phyloP scores from a whole-genome alignment of 2,888 invertebrate species.

The Drosophila robusta region DNA sequence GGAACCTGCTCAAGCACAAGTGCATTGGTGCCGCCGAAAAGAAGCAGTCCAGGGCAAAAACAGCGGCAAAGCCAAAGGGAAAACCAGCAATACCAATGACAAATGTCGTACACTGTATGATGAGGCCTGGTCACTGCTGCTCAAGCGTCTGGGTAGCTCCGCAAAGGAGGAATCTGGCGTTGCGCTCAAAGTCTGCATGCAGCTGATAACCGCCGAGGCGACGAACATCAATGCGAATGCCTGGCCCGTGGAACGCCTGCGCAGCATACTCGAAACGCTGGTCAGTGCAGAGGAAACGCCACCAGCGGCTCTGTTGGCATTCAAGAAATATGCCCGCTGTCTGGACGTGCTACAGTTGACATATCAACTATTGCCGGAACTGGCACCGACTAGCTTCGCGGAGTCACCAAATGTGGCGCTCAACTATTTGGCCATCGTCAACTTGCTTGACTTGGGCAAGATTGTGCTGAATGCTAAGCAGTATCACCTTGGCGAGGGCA shows the following conservation, averaged over 20 bases:
- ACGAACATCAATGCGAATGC: constrained; percentile 86
- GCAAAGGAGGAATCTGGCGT: constrained; percentile 85
- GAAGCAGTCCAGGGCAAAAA: not conserved
- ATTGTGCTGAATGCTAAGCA: constrained; percentile 65
- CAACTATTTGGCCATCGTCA: constrained; percentile 88
- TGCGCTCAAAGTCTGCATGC: constrained; percentile 90
- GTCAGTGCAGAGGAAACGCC: constrained; percentile 88
- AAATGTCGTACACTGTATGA: constrained; percentile 87
- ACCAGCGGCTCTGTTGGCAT: constrained; percentile 88
- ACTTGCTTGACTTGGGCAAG: constrained; percentile 86
- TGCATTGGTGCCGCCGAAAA: not conserved
- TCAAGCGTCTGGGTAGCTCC: constrained; percentile 70
- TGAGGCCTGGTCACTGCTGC: constrained; percentile 87
- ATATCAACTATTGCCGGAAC: constrained; percentile 87
- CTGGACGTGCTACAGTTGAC: constrained; percentile 91
- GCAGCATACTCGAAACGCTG: constrained; percentile 88
- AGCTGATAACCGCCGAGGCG: constrained; percentile 90
- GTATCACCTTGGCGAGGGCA: constrained; percentile 79
- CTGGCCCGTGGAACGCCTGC: constrained; percentile 88
- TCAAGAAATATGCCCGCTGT: constrained; percentile 91
- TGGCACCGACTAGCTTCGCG: constrained; percentile 86
- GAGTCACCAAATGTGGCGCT: constrained; percentile 86
- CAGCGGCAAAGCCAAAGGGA: not conserved
- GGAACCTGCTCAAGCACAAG: constrained; percentile 87
- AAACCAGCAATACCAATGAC: constrained; percentile 2